A percentile compares a stretch with the other conserved stretches of the same genome.
Evolutionary conservation across 2,888 invertebrate genomes (phyloP).

Genomic region (Isoperla grammatica): DNA sequence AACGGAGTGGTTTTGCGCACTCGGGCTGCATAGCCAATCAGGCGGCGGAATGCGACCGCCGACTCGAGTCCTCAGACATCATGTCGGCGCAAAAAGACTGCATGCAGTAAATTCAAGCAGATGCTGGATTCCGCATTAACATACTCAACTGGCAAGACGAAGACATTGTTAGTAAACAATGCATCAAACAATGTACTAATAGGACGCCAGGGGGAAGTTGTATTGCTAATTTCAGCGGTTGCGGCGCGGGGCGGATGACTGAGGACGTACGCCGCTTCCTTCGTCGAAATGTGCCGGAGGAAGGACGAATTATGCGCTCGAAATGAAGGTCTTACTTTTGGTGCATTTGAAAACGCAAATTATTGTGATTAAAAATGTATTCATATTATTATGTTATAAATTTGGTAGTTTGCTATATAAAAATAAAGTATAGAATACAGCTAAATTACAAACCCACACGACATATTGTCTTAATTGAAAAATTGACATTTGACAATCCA

Average conservation of each 20-base stretch:
- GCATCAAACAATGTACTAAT: not conserved
- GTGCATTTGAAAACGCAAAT: too few species aligned
- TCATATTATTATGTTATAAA: too few species aligned
- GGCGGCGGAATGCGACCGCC: not conserved
- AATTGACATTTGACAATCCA: too few species aligned
- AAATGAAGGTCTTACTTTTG: not conserved
- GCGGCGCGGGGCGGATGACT: not conserved
- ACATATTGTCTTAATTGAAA: too few species aligned
- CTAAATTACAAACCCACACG: too few species aligned
- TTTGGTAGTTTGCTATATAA: too few species aligned
- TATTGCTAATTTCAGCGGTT: not conserved
- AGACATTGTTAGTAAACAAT: conserved; percentile 1
- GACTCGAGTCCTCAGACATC: not conserved
- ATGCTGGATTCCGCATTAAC: too few species aligned
- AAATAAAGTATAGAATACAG: too few species aligned
- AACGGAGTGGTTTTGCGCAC: not conserved
- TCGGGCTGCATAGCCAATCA: not conserved
- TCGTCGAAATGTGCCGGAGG: too few species aligned
- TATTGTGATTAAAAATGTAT: too few species aligned
- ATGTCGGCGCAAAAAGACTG: too few species aligned
- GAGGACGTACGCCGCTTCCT: not conserved
- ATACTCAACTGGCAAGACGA: not conserved
- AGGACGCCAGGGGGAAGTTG: not conserved
- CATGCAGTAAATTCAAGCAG: too few species aligned
- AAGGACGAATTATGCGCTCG: not conserved